Evolutionary conservation across 1,140 invertebrate genomes (phyloP), one percentile per base, ranked within the genome.

Genomic region (Pogonognathellus flavescens): DNA sequence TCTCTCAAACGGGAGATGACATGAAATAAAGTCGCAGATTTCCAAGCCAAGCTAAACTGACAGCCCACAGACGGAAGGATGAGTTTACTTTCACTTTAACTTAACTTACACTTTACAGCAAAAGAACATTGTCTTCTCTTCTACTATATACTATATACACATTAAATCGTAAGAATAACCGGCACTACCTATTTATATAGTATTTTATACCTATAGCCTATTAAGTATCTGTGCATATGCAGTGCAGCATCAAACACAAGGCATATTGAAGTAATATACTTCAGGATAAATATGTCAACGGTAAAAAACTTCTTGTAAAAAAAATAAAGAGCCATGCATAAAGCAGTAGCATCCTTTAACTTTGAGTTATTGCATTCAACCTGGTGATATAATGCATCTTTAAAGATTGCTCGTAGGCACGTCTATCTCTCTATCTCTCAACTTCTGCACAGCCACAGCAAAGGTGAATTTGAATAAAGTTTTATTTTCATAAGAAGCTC

Each of bases 11-110:
- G 49, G 16, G 9, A 70, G 16, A 76, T 18, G 70, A 50, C 70
- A 76, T 20, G 70, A 76, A 76, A 76, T 76, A 49, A 76, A 76
- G 41, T 50, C 31, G 70, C 14, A 76, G 70, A 76, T 76, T 76
- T 76, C n/a, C 41, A 41, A 76, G 5, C 14, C 31, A 76, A 76
- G 41, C 16, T 76, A 76, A 31, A 76, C 16, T 76, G 70, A 76
- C 70, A 76, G 53, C n/a, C 53, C n/a, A 57, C 53, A 57, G n/a
- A 57, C 53, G 31, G 22, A 18, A 50, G 70, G 41, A 76, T 76
- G 41, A 76, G 31, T 76, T 76, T 76, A 31, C 70, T 76, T 76
- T 18, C n/a, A 76, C 31, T 76, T 76, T 49, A 76, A 76, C 41
- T 41, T 76, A 49, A 41, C 70, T 41, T 41, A 70, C 16, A 16